These are phyloP conservation scores for Tetraneura akinire DNA, from an alignment of 1,140 invertebrate species.

Conservation along the genomic window DNA sequence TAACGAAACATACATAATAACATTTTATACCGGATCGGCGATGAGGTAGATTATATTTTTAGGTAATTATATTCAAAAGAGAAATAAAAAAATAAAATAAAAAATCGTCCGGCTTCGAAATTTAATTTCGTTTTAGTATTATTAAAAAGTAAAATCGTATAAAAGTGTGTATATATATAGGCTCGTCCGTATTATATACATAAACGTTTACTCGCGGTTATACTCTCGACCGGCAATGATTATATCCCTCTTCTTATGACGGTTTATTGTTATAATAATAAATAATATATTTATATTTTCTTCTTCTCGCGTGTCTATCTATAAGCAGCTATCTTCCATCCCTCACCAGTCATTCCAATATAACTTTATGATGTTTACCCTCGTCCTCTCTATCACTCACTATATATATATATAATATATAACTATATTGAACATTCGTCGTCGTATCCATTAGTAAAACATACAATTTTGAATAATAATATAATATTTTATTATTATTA, in stretches of 20 bases:
- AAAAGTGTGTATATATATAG: too few relatives aligned
- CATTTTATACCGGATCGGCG: too few relatives aligned
- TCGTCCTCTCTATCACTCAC: background rate
- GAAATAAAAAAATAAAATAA: too few relatives aligned
- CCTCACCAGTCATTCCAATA: background rate
- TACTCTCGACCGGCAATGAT: background rate
- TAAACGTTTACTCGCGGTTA: background rate
- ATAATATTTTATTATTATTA: background rate
- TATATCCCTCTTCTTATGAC: conserved; percentile 15
- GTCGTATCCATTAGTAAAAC: conserved; percentile 30
- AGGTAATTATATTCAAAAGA: conserved; percentile 35
- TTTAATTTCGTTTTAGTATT: conserved; percentile 37
- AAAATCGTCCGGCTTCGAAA: background rate
- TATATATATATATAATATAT: too few relatives aligned
- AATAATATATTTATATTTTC: too few relatives aligned
- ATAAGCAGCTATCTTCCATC: background rate
- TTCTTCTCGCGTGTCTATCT: background rate
- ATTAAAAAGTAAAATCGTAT: conserved; percentile 4
- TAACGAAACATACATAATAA: too few relatives aligned
- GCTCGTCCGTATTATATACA: too few relatives aligned
- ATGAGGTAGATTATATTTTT: background rate
- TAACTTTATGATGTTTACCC: conserved; percentile 8
- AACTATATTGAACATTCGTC: background rate
- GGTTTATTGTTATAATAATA: conserved; percentile 11
- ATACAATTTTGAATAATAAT: conserved; percentile 40